Evolutionary conservation across 2,113 vertebrate species (phyloP).

Genomic region (Corapipo altera): DNA sequence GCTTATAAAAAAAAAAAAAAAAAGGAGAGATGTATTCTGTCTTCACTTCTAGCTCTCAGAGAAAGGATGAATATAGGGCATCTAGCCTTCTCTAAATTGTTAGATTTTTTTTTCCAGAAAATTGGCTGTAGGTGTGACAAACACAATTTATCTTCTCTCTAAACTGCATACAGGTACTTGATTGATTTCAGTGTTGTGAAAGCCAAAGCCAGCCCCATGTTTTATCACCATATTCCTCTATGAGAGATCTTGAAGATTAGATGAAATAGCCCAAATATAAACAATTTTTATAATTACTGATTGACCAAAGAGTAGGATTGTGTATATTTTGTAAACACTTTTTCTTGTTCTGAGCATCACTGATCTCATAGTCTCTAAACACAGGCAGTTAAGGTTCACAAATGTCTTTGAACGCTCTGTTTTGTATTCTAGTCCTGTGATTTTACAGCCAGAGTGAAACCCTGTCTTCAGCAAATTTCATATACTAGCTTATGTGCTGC

Average conservation of each 20-base stretch:
- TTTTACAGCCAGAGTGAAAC: neutral
- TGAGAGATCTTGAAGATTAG: neutral
- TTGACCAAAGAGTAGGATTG: neutral
- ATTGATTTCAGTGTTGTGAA: neutral
- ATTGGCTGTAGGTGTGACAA: constrained; percentile 26
- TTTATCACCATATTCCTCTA: neutral
- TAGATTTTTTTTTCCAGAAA: neutral
- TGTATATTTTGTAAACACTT: neutral
- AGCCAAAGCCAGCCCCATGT: neutral
- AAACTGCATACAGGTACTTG: neutral
- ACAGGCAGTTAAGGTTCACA: neutral
- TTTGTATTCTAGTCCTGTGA: neutral
- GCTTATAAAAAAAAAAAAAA: neutral
- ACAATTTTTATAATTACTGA: neutral
- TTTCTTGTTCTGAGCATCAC: neutral
- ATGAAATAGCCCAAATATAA: neutral
- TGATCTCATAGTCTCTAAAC: neutral
- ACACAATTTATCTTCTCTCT: neutral
- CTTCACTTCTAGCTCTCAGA: neutral
- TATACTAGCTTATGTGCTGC: neutral
- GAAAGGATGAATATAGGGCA: neutral
- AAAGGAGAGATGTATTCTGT: neutral
- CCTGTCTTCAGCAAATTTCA: constrained; percentile 15
- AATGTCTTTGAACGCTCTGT: neutral
- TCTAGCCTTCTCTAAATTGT: neutral